phyloP scores from a whole-genome alignment of 2,797 vertebrate species.

The Mormyrops attenuatus region DNA sequence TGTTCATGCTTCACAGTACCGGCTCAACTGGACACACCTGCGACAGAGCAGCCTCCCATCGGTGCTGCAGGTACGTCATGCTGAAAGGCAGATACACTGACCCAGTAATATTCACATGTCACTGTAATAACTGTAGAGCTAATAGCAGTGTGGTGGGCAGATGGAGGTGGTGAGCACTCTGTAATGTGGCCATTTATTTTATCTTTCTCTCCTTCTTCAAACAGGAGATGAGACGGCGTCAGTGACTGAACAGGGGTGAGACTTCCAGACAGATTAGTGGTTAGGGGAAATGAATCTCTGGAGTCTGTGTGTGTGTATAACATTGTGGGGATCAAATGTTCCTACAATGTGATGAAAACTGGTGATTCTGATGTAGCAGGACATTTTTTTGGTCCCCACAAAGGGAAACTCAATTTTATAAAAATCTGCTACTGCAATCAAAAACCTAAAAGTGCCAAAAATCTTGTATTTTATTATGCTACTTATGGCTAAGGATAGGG shows the following conservation, averaged over 20 bases:
- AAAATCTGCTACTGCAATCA: background rate
- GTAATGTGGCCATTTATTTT: background rate
- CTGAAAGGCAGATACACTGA: background rate
- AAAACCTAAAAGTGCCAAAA: background rate
- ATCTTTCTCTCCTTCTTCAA: background rate
- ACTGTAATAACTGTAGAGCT: background rate
- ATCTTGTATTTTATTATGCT: background rate
- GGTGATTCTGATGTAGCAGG: background rate
- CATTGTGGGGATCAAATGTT: background rate
- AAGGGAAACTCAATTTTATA: background rate
- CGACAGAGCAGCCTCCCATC: background rate
- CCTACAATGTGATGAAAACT: background rate
- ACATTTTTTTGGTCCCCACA: background rate
- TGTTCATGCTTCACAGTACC: background rate
- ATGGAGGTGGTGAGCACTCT: background rate
- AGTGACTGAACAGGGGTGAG: conserved; percentile 14
- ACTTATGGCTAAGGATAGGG: too few relatives aligned
- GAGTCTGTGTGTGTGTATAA: background rate
- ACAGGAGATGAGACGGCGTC: background rate
- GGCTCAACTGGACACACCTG: background rate
- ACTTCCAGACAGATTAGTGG: background rate
- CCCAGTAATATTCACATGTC: background rate
- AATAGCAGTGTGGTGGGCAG: background rate
- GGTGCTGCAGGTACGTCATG: background rate
- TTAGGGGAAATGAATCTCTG: background rate